phyloP scores from a whole-genome alignment of 2,797 vertebrate species.

The Craterocephalus amniculus region DNA sequence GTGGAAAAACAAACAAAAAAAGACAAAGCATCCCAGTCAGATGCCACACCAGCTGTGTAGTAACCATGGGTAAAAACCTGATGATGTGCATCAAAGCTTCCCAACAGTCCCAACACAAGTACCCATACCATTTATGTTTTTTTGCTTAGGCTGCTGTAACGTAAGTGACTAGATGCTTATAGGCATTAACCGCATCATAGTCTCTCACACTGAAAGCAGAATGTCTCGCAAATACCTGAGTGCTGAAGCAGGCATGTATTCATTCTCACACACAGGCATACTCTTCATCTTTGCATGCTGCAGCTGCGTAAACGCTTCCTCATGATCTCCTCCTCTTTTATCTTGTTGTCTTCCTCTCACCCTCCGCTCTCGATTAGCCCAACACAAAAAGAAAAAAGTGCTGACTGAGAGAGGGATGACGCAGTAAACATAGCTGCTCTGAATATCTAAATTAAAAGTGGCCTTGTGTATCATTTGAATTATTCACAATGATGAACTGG shows the following conservation, averaged over 20 bases:
- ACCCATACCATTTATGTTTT: constrained; percentile 22
- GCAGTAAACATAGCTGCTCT: constrained; percentile 71
- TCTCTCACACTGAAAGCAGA: constrained; percentile 23
- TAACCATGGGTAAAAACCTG: constrained; percentile 36
- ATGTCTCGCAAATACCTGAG: constrained; percentile 44
- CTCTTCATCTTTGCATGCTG: constrained; percentile 50
- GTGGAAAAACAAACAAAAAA: constrained; percentile 21
- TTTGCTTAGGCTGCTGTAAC: constrained; percentile 37
- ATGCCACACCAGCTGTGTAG: constrained; percentile 33
- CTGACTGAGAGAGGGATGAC: constrained; percentile 76
- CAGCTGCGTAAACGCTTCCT: constrained; percentile 65
- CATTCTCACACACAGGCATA: constrained; percentile 15
- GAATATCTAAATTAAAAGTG: constrained; percentile 81
- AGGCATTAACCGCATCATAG: constrained; percentile 26
- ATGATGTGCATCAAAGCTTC: constrained; percentile 24
- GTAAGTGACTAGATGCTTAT: constrained; percentile 41
- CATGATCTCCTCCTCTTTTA: constrained; percentile 63
- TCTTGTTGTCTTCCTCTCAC: constrained; percentile 57
- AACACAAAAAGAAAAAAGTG: constrained; percentile 64
- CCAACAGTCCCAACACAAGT: constrained; percentile 9
- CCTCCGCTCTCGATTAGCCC: constrained; percentile 44
- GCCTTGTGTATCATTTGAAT: constrained; percentile 76
- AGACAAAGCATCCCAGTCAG: constrained; percentile 25
- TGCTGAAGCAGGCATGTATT: constrained; percentile 30
- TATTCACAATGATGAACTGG: constrained; percentile 75